Percentiles rank a stretch among this genome's conserved stretches.
Conservation (phyloP, 2,113 vertebrate genomes). For the western clawed frog (Xenopus tropicalis) region UCB_Xtro_10.0 CM004444.2:751001-751500, state of each 20-base stretch:
- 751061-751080: no score
- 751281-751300: constrained; percentile 31
- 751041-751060: no score
- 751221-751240: constrained; percentile 17
- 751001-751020: no score
- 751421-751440: not conserved
- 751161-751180: not conserved
- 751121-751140: not conserved
- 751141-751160: not conserved
- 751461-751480: not conserved
- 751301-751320: constrained; percentile 30
- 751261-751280: constrained; percentile 32
- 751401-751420: constrained; percentile 4
- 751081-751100: no score
- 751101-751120: not conserved
- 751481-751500: not conserved
- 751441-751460: constrained; percentile 1
- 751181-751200: constrained; percentile 13
- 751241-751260: constrained; percentile 31
- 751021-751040: no score
- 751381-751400: not conserved
- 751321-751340: constrained; percentile 29
- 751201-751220: not conserved
- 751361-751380: not conserved
- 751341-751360: constrained; percentile 25